Evolutionary conservation across 2,113 vertebrate genomes (phyloP).

Genomic region (Amphiprion percula): DNA sequence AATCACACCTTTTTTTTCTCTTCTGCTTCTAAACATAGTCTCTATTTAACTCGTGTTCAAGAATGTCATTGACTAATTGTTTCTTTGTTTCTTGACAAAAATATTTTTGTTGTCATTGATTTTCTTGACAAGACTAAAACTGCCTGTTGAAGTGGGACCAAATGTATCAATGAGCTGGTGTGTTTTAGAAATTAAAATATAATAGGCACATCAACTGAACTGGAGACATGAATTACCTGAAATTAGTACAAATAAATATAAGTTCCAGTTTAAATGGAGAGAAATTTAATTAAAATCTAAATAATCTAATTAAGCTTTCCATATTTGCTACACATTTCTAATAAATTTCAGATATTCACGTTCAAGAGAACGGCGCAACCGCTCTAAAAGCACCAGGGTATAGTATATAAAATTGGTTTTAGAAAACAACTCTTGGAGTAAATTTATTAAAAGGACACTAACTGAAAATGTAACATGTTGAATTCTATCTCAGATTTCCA

Average conservation of each 20-base stretch:
- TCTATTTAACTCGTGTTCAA: no score
- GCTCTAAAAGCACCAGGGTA: not conserved
- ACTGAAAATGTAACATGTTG: not conserved
- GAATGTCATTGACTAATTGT: not conserved
- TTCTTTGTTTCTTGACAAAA: not conserved
- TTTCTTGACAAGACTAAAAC: not conserved
- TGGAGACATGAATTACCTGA: no score
- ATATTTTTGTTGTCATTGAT: not conserved
- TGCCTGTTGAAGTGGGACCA: not conserved
- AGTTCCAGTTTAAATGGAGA: no score
- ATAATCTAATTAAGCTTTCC: no score
- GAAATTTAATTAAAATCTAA: no score
- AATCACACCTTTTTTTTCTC: not conserved
- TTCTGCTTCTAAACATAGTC: no score
- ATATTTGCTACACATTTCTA: not conserved
- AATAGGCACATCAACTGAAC: constrained; percentile 5
- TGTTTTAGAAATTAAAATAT: constrained; percentile 11
- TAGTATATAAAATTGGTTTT: not conserved
- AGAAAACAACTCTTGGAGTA: not conserved
- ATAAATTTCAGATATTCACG: constrained; percentile 21
- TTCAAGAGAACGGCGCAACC: not conserved
- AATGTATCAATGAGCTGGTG: not conserved
- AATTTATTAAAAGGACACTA: not conserved
- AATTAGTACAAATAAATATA: no score
- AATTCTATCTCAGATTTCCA: not conserved